Evolutionary conservation across 2,888 invertebrate species (phyloP), one percentile per base, ranked within the genome.

Genomic region (Drosophila aldrichi): DNA sequence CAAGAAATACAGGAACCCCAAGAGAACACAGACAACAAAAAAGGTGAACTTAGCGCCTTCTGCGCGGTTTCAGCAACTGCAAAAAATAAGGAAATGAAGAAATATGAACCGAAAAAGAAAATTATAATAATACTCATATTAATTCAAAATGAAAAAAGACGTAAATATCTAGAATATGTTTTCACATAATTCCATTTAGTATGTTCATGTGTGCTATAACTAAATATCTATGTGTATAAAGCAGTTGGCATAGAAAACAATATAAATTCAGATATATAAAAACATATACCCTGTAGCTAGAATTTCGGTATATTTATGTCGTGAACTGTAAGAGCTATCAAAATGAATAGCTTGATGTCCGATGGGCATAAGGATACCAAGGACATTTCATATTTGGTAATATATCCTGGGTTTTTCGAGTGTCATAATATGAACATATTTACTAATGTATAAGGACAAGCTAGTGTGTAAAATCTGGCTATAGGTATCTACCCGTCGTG

Each of bases 171-270:
- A 70, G 48, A 70, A 73, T 75, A 70, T 79, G 70, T 74, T 84
- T 85, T 79, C 70, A 70, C 73, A 79, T 76, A 73, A 69, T 63
- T 72, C 72, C 78, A 83, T 87, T 80, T 32, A 83, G 67, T 70
- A 68, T 77, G 66, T 79, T 74, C 56, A 32, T n/a, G 63, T 70
- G 61, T 54, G 41, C 51, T 18, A 63, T 41, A 51, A 66, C 14
- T 58, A 61, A 60, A 68, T 41, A 66, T 72, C 48, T 32, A 44
- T 41, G 48, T 56, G 25, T 43, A 38, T 10, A 49, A 49, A 51
- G 49, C 32, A 32, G 32, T 32, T 32, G 32, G 32, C 3, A 32
- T 32, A 32, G 32, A 36, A 46, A 38, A 51, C 38, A 40, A 54
- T 34, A 43, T 14, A 18, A 46, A 62, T 49, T 14, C 20, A 54